These are phyloP conservation scores for Cuculus canorus DNA, from an alignment of 2,797 vertebrate genomes.

Conservation along the genomic window DNA sequence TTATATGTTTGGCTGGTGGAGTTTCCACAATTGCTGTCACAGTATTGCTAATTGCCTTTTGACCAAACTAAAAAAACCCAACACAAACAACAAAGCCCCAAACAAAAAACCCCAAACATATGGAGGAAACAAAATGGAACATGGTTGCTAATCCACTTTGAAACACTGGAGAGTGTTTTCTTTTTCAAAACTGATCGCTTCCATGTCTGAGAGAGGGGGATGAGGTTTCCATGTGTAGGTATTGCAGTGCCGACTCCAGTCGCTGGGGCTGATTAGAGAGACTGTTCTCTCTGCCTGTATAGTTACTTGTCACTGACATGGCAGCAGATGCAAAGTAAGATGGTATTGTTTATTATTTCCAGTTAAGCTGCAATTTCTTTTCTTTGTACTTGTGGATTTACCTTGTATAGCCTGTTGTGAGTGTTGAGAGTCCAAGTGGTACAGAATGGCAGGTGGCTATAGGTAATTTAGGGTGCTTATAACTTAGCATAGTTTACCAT, in stretches of 20 bases:
- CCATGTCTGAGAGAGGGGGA: not conserved
- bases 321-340: not conserved
- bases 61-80: not conserved
- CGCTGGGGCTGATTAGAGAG: not conserved
- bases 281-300: not conserved
- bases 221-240: not conserved
- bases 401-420: not conserved
- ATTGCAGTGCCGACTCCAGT: not conserved
- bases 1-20: not conserved
- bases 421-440: not conserved
- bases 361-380: not conserved
- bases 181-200: not conserved
- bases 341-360: not conserved
- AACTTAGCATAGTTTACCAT: not conserved
- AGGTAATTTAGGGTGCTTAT: not conserved
- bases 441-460: not conserved
- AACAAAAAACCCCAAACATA: not conserved
- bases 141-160: accelerated
- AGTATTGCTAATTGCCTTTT: not conserved
- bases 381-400: not conserved
- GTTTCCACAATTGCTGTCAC: not conserved
- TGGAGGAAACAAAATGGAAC: not conserved
- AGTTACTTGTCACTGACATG: too few relatives aligned
- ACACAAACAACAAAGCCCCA: not conserved
- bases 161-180: not conserved